These are phyloP conservation scores for Eupithecia centaureata DNA, from an alignment of 2,888 invertebrate genomes.

Conservation along the genomic window DNA sequence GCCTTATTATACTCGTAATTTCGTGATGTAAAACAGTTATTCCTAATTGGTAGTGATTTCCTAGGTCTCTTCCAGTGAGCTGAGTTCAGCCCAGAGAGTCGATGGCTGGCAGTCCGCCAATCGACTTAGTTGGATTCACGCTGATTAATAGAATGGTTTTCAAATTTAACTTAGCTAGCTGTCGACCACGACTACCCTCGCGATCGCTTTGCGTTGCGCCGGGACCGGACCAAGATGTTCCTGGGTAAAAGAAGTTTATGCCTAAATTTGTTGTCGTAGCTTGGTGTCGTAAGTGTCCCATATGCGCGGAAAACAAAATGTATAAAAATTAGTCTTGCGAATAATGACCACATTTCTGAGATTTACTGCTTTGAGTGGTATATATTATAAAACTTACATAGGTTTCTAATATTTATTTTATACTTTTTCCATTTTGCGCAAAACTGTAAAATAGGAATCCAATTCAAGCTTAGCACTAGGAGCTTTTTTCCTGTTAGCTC, in stretches of 20 bases:
- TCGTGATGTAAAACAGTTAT: background rate
- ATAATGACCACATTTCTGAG: background rate
- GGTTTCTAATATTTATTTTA: too few relatives aligned
- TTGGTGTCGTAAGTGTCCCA: background rate
- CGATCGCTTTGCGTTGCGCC: background rate
- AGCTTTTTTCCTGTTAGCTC: background rate
- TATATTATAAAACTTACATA: background rate
- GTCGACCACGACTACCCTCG: background rate
- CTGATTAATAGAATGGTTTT: slow-evolving; percentile 17
- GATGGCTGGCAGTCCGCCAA: slow-evolving; percentile 10
- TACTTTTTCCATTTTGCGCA: background rate
- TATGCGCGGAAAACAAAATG: background rate
- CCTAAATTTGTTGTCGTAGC: background rate
- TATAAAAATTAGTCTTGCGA: background rate
- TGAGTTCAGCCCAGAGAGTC: background rate
- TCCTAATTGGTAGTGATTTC: background rate
- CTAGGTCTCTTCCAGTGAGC: background rate
- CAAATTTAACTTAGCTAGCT: slow-evolving; percentile 8
- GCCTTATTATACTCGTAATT: background rate
- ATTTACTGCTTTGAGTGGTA: background rate
- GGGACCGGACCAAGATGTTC: background rate
- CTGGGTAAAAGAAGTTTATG: background rate
- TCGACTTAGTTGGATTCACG: slow-evolving; percentile 1
- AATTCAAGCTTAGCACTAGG: background rate
- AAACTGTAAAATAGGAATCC: background rate